These are phyloP conservation scores for Phaenicophaeus curvirostris DNA, from an alignment of 2,797 vertebrate species.

Conservation along the genomic window DNA sequence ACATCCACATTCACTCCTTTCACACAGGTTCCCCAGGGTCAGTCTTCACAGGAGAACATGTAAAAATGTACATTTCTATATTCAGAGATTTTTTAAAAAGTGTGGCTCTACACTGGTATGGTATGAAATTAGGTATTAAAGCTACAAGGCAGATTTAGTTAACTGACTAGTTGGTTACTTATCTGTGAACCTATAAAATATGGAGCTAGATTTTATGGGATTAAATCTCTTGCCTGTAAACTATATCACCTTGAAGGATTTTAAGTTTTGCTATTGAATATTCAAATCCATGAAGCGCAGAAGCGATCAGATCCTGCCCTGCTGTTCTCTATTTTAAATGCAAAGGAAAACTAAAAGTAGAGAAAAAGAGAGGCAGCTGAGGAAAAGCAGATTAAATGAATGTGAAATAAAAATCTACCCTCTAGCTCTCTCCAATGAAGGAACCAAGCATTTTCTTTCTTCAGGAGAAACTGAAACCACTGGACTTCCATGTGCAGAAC, in stretches of 20 bases:
- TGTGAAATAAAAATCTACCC: background rate
- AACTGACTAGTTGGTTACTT: background rate
- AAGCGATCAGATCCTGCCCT: background rate
- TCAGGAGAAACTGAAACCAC: background rate
- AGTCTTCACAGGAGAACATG: background rate
- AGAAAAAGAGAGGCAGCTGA: background rate
- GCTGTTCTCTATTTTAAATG: background rate
- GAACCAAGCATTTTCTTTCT: background rate
- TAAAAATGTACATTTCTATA: background rate
- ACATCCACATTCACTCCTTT: background rate
- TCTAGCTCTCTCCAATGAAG: background rate
- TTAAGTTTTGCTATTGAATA: background rate
- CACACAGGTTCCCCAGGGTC: background rate
- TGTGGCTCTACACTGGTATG: background rate
- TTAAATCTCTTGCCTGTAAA: background rate
- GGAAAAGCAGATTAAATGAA: background rate
- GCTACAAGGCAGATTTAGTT: background rate
- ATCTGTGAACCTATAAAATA: background rate
- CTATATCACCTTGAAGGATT: background rate
- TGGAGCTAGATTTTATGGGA: background rate
- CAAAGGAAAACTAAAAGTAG: background rate
- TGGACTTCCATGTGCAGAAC: background rate
- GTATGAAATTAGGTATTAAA: background rate
- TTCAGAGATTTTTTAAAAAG: background rate
- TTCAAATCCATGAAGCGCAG: background rate